A percentile compares a stretch with the other conserved stretches of the same genome.
Evolutionary conservation across 1,140 invertebrate species (phyloP).

Genomic region (Plodia interpunctella): DNA sequence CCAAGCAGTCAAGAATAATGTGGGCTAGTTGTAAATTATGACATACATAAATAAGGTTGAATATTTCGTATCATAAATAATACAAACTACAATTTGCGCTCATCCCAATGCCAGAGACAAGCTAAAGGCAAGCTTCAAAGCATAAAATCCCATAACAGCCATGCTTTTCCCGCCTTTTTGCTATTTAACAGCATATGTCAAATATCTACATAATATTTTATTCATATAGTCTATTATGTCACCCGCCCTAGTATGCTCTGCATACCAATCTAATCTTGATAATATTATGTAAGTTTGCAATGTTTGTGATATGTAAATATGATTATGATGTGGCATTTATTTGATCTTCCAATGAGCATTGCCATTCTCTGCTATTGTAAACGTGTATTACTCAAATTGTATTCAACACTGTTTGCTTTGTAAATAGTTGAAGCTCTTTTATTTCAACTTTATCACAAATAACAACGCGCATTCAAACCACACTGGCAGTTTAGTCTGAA

Average conservation of each 20-base stretch:
- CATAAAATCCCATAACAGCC: not conserved
- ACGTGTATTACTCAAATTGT: slow-evolving; percentile 20
- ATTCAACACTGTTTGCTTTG: slow-evolving; percentile 24
- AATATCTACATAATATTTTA: not conserved
- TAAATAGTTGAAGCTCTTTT: slow-evolving; percentile 18
- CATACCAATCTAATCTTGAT: slow-evolving; percentile 9
- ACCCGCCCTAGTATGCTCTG: not conserved
- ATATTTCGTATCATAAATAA: not conserved
- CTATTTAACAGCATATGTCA: not conserved
- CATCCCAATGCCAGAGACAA: not conserved
- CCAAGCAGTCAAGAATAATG: no score
- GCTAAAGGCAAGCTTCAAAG: not conserved
- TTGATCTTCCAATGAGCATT: slow-evolving; percentile 53
- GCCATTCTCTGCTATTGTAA: slow-evolving; percentile 36
- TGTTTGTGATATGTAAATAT: slow-evolving; percentile 22
- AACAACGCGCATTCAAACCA: not conserved
- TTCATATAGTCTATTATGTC: slow-evolving; percentile 1
- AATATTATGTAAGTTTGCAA: slow-evolving; percentile 5
- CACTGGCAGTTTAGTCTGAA: not conserved
- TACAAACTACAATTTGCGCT: not conserved
- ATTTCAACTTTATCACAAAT: not conserved
- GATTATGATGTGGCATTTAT: slow-evolving; percentile 50
- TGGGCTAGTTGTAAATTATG: no score
- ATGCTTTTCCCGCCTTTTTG: not conserved
- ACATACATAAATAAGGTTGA: not conserved